Evolutionary conservation across 2,888 invertebrate species (phyloP).

Genomic region (Ophion ellenae): DNA sequence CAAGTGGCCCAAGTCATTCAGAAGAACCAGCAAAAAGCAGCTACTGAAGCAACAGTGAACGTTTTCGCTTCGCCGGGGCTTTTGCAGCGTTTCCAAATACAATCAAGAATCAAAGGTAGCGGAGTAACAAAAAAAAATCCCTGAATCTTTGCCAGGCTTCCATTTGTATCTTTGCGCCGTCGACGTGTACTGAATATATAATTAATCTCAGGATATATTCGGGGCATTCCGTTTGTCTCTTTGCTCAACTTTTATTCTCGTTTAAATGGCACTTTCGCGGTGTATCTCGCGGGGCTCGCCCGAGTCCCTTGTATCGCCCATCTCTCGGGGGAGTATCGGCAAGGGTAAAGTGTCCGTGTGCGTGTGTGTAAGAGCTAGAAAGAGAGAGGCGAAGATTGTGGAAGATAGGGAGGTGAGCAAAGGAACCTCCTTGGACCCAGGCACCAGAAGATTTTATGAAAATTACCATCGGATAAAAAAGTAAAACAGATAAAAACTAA

Average conservation of each 20-base stretch:
- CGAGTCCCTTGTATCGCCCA: conserved; percentile 16
- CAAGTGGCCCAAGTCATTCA: too few relatives aligned
- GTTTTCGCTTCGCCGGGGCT: too few relatives aligned
- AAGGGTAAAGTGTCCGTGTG: background rate
- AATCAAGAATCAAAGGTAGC: too few relatives aligned
- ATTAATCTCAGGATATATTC: conserved; percentile 16
- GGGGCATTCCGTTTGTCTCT: conserved; percentile 20
- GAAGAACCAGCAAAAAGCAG: too few relatives aligned
- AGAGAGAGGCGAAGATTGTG: background rate
- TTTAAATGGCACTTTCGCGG: conserved; percentile 56
- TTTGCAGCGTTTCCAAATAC: too few relatives aligned
- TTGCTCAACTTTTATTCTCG: conserved; percentile 39
- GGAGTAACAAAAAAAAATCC: too few relatives aligned
- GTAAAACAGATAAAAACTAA: conserved; percentile 81
- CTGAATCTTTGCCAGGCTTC: too few relatives aligned
- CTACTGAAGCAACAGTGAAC: too few relatives aligned
- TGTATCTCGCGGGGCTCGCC: conserved; percentile 18
- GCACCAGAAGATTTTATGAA: conserved; percentile 78
- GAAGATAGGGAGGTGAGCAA: conserved; percentile 34
- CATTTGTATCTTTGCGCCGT: too few relatives aligned
- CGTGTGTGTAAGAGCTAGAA: background rate
- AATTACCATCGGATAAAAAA: conserved; percentile 80
- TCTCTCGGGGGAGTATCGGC: conserved; percentile 55
- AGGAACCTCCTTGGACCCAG: conserved; percentile 55
- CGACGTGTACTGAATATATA: conserved; percentile 20